Evolutionary conservation across 2,888 invertebrate genomes (phyloP).

Genomic region (Stratiomys singularior): DNA sequence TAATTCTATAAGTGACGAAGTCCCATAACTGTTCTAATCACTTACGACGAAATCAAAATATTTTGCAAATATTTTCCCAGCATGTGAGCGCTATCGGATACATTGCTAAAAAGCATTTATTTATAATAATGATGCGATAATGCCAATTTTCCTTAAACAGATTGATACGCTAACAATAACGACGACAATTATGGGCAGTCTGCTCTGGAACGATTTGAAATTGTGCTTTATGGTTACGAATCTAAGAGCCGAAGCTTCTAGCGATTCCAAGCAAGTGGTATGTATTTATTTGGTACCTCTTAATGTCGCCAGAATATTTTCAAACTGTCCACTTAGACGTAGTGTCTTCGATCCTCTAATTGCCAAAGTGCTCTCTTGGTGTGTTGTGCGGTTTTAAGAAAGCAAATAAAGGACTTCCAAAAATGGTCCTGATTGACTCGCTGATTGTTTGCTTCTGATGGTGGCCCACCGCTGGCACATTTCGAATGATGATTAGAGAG

Average conservation of each 20-base stretch:
- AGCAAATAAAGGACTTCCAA: constrained; percentile 8
- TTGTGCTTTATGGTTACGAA: background rate
- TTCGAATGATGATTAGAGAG: background rate
- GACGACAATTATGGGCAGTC: background rate
- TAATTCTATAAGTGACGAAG: no score
- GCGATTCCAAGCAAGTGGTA: background rate
- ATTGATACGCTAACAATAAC: background rate
- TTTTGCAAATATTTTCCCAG: no score
- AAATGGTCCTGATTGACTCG: constrained; percentile 11
- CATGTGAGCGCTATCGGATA: no score
- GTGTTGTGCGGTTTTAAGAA: background rate
- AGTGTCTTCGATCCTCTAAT: background rate
- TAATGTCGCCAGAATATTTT: constrained; percentile 7
- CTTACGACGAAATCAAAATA: no score
- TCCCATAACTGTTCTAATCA: no score
- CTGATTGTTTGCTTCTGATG: background rate
- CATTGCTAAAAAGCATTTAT: background rate
- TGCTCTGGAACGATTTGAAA: background rate
- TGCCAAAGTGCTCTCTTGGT: background rate
- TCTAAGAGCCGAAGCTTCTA: background rate
- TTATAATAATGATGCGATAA: constrained; percentile 1
- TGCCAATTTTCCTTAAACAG: background rate
- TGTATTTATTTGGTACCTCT: constrained; percentile 3
- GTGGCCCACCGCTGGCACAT: background rate
- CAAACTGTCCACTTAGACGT: background rate